phyloP scores from a whole-genome alignment of 2,797 vertebrate species.

The Poeciliopsis paucimaculata region DNA sequence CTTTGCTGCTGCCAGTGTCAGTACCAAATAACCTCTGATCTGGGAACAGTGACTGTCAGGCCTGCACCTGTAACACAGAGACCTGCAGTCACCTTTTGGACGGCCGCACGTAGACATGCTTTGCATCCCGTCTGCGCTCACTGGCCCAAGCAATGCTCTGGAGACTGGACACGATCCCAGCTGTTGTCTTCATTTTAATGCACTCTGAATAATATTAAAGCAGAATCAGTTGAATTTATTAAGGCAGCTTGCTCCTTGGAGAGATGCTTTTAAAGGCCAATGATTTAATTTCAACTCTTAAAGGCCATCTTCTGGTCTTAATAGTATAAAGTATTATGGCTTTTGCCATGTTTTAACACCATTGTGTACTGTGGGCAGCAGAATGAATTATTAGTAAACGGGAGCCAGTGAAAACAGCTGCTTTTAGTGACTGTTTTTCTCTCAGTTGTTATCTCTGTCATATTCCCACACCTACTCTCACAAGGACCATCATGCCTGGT shows the following conservation, averaged over 20 bases:
- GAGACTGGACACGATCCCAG: slow-evolving; percentile 79
- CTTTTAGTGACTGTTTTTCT: slow-evolving; percentile 73
- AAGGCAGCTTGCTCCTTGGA: slow-evolving; percentile 78
- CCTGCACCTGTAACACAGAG: slow-evolving; percentile 80
- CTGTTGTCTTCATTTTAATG: slow-evolving; percentile 85
- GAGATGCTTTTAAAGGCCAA: slow-evolving; percentile 86
- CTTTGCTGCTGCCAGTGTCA: slow-evolving; percentile 73
- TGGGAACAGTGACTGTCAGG: slow-evolving; percentile 77
- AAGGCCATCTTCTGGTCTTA: slow-evolving; percentile 78
- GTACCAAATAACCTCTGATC: slow-evolving; percentile 75
- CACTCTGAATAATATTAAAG: slow-evolving; percentile 85
- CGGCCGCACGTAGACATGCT: slow-evolving; percentile 63
- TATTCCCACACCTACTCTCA: slow-evolving; percentile 49
- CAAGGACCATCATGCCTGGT: slow-evolving; percentile 62
- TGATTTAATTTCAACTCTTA: slow-evolving; percentile 85
- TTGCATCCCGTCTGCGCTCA: slow-evolving; percentile 63
- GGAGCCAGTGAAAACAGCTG: slow-evolving; percentile 63
- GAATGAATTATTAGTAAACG: slow-evolving; percentile 77
- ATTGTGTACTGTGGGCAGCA: slow-evolving; percentile 57
- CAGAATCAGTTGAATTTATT: slow-evolving; percentile 84
- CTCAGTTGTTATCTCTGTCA: slow-evolving; percentile 63
- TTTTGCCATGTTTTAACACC: slow-evolving; percentile 77
- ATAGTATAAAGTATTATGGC: slow-evolving; percentile 79
- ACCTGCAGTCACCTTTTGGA: slow-evolving; percentile 58
- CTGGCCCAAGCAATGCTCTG: slow-evolving; percentile 68